Percentiles rank a stretch among this genome's conserved stretches.
Evolutionary conservation across 2,113 vertebrate species (phyloP).

Genomic region (Eleginops maclovinus): DNA sequence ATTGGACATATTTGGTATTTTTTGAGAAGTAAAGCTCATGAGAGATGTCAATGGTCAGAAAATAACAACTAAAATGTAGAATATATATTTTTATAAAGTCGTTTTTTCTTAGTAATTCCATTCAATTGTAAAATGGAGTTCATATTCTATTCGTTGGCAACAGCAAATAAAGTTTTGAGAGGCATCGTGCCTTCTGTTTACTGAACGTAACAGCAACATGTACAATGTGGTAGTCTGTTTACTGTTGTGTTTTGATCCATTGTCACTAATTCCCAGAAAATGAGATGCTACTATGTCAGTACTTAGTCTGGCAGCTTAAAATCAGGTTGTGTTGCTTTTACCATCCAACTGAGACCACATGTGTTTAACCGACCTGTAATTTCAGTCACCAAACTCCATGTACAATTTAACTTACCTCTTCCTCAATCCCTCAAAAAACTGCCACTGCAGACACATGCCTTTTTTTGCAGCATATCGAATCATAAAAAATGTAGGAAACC

Average conservation of each 20-base stretch:
- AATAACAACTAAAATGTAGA: no score
- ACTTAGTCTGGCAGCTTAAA: background rate
- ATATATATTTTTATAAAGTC: no score
- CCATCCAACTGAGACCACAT: background rate
- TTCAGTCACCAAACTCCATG: constrained; percentile 2
- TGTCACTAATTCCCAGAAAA: no score
- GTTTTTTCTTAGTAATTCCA: no score
- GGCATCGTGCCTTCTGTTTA: background rate
- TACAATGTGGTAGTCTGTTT: no score
- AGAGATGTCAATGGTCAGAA: no score
- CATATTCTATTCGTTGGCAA: background rate
- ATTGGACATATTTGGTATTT: no score
- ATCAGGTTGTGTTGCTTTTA: background rate
- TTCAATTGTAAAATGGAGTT: background rate
- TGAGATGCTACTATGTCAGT: no score
- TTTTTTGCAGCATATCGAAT: constrained; percentile 50
- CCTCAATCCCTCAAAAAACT: background rate
- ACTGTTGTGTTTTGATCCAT: no score
- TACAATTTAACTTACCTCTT: constrained; percentile 3
- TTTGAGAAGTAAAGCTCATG: no score
- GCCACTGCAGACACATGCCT: constrained; percentile 13
- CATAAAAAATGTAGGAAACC: constrained; percentile 15
- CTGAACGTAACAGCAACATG: no score
- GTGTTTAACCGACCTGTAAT: constrained; percentile 9
- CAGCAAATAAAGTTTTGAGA: background rate